Percentiles rank a stretch among this genome's conserved stretches.
Evolutionary conservation across 2,888 invertebrate genomes (phyloP).

Genomic region (Piscicola geometra): DNA sequence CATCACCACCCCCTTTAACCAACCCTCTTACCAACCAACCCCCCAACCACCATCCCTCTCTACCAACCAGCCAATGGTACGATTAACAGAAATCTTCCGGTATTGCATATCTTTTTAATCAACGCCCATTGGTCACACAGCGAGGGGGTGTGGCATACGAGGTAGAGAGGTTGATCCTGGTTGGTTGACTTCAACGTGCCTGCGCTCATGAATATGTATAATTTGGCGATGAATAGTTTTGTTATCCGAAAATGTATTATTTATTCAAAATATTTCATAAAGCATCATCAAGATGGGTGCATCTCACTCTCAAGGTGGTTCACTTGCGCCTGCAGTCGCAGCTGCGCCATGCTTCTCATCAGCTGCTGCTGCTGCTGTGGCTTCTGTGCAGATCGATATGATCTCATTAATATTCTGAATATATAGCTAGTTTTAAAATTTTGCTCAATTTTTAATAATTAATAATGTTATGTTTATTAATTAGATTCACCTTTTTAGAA

Average conservation of each 20-base stretch:
- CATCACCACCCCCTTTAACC: no score
- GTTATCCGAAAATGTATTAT: no score
- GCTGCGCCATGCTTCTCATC: slow-evolving; percentile 8
- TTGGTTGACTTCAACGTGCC: slow-evolving; percentile 4
- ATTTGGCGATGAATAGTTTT: no score
- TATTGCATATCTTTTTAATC: background rate
- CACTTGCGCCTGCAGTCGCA: slow-evolving; percentile 8
- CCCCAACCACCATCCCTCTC: background rate
- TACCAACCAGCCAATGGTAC: slow-evolving; percentile 8
- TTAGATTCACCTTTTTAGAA: no score
- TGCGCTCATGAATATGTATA: background rate
- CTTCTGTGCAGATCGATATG: background rate
- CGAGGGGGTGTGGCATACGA: slow-evolving; percentile 10
- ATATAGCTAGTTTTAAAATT: no score
- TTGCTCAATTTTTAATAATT: no score
- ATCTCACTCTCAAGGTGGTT: background rate
- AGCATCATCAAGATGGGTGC: no score
- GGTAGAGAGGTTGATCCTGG: background rate
- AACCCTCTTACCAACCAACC: background rate
- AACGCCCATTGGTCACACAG: slow-evolving; percentile 10
- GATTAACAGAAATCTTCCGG: background rate
- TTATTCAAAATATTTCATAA: no score
- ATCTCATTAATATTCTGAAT: no score
- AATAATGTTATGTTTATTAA: no score
- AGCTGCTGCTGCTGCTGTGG: slow-evolving; percentile 1